These are phyloP conservation scores for Graptemys geographica DNA, from an alignment of 2,797 vertebrate species.

Conservation along the genomic window DNA sequence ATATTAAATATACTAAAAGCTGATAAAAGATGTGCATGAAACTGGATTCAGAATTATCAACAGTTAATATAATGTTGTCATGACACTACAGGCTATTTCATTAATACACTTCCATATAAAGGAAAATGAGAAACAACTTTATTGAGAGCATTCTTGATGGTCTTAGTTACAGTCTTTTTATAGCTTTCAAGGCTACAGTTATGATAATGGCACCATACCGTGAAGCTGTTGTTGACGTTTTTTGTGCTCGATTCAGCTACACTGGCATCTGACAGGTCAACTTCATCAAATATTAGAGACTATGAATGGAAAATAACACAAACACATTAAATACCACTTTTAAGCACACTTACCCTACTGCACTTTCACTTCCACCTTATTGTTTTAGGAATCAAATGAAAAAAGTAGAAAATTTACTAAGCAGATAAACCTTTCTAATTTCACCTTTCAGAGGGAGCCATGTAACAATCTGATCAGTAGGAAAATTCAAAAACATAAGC, in stretches of 20 bases:
- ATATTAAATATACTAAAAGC: neutral
- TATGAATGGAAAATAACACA: conserved; percentile 79
- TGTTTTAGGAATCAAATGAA: conserved; percentile 7
- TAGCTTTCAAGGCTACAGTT: neutral
- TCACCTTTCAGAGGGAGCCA: neutral
- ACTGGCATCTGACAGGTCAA: conserved; percentile 98
- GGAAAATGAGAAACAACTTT: neutral
- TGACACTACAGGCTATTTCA: neutral
- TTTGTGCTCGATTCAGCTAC: conserved; percentile 99
- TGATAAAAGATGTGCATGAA: neutral
- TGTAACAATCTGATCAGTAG: neutral
- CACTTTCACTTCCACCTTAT: neutral
- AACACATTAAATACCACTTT: conserved; percentile 31
- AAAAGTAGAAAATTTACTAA: neutral
- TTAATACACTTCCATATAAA: neutral
- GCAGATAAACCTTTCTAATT: neutral
- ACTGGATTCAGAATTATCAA: neutral
- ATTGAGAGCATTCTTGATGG: neutral
- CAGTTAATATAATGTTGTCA: neutral
- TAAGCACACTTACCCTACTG: neutral
- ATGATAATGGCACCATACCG: conserved; percentile 85
- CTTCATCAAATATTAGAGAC: conserved; percentile 99
- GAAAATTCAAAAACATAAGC: neutral
- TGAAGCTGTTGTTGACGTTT: conserved; percentile 99
- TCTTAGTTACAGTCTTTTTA: neutral